Conservation (phyloP, 2,888 invertebrate species). For the Ormyrus rosae region DNA sequence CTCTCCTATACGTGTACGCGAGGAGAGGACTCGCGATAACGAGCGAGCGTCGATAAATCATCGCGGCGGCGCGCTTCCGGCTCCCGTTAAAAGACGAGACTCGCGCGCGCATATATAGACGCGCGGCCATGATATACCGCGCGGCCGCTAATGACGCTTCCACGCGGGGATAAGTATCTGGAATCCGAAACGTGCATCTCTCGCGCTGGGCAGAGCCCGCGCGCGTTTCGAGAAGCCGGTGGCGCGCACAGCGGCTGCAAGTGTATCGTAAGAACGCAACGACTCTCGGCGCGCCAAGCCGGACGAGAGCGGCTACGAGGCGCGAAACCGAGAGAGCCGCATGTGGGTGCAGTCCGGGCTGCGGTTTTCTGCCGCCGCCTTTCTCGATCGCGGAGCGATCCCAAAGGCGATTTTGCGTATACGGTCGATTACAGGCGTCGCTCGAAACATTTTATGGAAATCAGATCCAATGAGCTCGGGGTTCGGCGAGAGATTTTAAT, state of each 20-base stretch:
- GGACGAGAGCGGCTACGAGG: slow-evolving; percentile 15
- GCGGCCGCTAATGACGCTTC: slow-evolving; percentile 60
- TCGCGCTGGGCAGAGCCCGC: background rate
- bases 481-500: no score
- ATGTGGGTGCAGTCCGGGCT: background rate
- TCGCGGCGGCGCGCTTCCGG: slow-evolving; percentile 63
- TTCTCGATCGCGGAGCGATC: background rate
- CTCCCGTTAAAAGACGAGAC: slow-evolving; percentile 57
- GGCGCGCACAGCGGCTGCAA: background rate
- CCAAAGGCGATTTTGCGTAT: no score
- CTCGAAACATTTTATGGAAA: no score
- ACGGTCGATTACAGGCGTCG: no score
- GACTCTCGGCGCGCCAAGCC: background rate
- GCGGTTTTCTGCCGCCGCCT: background rate
- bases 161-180: slow-evolving; percentile 55
- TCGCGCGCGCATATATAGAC: slow-evolving; percentile 17
- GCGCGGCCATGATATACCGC: slow-evolving; percentile 54
- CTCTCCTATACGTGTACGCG: background rate
- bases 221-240: slow-evolving; percentile 19
- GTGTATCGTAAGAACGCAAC: background rate
- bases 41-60: slow-evolving; percentile 72
- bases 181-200: slow-evolving; percentile 54
- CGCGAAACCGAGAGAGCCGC: background rate
- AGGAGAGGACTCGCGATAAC: slow-evolving; percentile 69
- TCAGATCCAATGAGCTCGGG: no score